Percentiles rank a stretch among this genome's conserved stretches.
These are phyloP conservation scores for Gryon sp. DNA, from an alignment of 1,140 invertebrate species.

Conservation along the genomic window DNA sequence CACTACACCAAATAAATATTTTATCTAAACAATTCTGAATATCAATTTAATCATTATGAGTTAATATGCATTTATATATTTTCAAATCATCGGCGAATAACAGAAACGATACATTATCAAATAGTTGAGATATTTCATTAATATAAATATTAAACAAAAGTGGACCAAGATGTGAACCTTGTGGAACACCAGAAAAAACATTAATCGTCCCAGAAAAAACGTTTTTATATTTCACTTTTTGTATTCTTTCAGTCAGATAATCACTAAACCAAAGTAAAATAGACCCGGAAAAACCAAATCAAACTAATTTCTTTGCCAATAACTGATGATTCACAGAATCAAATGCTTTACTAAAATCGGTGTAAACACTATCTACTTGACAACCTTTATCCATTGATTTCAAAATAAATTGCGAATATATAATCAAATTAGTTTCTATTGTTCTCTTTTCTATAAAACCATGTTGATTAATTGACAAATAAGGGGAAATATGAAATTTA, in stretches of 20 bases:
- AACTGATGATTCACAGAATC: constrained; percentile 10
- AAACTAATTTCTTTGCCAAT: neutral
- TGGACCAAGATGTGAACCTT: constrained; percentile 4
- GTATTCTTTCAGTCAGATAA: neutral
- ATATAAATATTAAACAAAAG: neutral
- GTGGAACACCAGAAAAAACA: constrained; percentile 7
- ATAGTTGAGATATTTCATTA: neutral
- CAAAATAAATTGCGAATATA: constrained; percentile 4
- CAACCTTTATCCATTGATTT: neutral
- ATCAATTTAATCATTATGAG: neutral
- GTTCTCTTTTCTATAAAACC: neutral
- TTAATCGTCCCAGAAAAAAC: neutral
- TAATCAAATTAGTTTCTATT: neutral
- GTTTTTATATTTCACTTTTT: neutral
- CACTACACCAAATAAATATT: neutral
- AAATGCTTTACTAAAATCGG: constrained; percentile 11
- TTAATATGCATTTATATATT: neutral
- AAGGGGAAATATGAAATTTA: neutral
- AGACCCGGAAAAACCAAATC: neutral
- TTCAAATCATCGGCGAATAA: neutral
- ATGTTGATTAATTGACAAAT: neutral
- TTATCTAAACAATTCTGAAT: neutral
- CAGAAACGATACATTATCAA: neutral
- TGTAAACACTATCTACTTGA: constrained; percentile 4
- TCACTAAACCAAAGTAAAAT: neutral